Evolutionary conservation across 2,888 invertebrate species (phyloP), one percentile per base, ranked within the genome.

Genomic region (Plusia festucae): DNA sequence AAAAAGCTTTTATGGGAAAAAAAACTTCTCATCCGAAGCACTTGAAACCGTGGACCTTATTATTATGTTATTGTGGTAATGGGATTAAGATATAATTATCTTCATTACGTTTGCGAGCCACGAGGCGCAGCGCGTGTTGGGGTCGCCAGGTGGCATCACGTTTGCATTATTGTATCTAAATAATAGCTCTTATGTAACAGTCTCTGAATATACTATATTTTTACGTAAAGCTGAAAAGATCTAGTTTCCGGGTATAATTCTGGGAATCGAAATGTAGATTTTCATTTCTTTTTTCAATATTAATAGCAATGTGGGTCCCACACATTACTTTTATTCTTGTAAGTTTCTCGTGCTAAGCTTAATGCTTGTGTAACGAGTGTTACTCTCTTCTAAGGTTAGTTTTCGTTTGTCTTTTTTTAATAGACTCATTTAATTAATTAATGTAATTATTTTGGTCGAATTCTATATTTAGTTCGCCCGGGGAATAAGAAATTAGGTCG

Each of bases 401-500:
- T 30, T 30, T 9, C 9, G 9, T 30, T 9, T 9, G 7, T 30
- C 30, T 2, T 2, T 27, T 27, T 30, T 8, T 30, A 9, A 30
- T 9, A 30, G 30, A 9, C 30, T 30, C 30, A 24, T 30, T 6
- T 9, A 6, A 8, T 18, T 49, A 49, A 49, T 49, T 49, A 49
- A 9, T 11, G 2, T 49, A 49, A 49, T 49, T 49, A 49, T 20
- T 49, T n/a, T 6, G 13, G 20, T 20, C 18, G 11, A 49, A 20
- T 49, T 49, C 2, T 20, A 49, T 20, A 20, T 49, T n/a, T 18
- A 20, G 1, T 49, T 3, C 5, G 46, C 13, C 20, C 11, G 4
- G 46, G 46, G 46, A 49, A 49, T 49, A 49, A 9, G 20, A 18
- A 49, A 49, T 18, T 49, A 18, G 46, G 46, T 49, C 18, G 20